Evolutionary conservation across 2,113 vertebrate species (phyloP), one percentile per base, ranked within the genome.

Genomic region (Callopanchax toddi): DNA sequence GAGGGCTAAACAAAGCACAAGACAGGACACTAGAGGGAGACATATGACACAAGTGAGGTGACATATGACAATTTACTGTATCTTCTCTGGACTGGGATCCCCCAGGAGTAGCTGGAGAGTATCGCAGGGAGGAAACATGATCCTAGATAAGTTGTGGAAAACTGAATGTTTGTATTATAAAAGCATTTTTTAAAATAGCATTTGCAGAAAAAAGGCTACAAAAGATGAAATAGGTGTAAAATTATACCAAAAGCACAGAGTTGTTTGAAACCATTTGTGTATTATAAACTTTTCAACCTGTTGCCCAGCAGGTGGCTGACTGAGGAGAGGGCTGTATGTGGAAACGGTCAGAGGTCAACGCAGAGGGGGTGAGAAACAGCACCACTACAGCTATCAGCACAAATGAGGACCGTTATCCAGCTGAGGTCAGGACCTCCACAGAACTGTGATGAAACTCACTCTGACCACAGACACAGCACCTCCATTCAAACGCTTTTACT

Each of bases 391-490:
- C 57, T 26, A 51, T 64, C 64, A 59, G 57, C 64, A 29, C 60
- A 71, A 25, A 34, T 3, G 48, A 60, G 46, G 54, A 57, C 42
- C 43, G 68, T 77, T 71, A 75, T 49, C 45, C 65, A 29, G 49
- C 34, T 4, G 51, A 81, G 81, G 78, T 82, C 78, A 78, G 60
- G 78, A 73, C 43, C 52, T 79, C 65, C 60, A 18, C 54, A 49
- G 62, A 72, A 37, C 54, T 40, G 53, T 57, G 61, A 79, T 71
- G 44, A 79, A 58, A 74, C 74, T 39, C 56, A 40, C 54, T 87
- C 70, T 4, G 10, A 43, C 23, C 52, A 23, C 67, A 56, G 54
- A 42, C 36, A 55, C 18, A 15, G n/a, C 23, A 36, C 22, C 22
- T n/a, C 11, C 69, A 56, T 42, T 34, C 5, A 20, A 71, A 37